These are phyloP conservation scores for Drosophila azteca DNA, from an alignment of 1,140 invertebrate species.

Conservation along the genomic window DNA sequence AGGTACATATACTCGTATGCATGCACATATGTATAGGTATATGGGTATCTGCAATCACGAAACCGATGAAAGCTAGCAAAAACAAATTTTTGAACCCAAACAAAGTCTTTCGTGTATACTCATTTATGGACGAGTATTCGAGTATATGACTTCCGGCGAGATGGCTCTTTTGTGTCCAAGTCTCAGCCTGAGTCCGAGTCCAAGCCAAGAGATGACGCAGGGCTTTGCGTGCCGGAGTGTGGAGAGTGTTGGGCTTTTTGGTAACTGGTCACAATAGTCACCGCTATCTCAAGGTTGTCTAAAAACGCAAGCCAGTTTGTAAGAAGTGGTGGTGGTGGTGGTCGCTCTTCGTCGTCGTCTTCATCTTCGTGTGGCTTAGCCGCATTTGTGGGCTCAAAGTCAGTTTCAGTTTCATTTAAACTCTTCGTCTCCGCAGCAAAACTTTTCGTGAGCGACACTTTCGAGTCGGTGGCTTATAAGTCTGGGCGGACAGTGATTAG, in stretches of 20 bases:
- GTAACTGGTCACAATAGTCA: slow-evolving; percentile 46
- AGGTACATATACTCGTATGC: too few species aligned
- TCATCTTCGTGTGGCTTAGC: slow-evolving; percentile 41
- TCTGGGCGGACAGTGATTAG: slow-evolving; percentile 70
- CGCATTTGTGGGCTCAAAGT: slow-evolving; percentile 29
- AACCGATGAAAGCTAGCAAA: slow-evolving; percentile 41
- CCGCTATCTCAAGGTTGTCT: slow-evolving; percentile 64
- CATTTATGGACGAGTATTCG: slow-evolving; percentile 12
- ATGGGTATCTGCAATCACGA: slow-evolving; percentile 10
- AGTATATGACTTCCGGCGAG: slow-evolving; percentile 64
- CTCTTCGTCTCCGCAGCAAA: slow-evolving; percentile 47
- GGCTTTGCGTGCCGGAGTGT: slow-evolving; percentile 29
- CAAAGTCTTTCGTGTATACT: slow-evolving; percentile 33
- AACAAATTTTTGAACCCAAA: slow-evolving; percentile 28
- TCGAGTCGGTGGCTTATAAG: slow-evolving; percentile 57
- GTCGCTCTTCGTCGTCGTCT: slow-evolving; percentile 26
- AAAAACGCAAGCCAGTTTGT: slow-evolving; percentile 48
- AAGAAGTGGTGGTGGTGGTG: slow-evolving; percentile 25
- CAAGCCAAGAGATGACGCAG: slow-evolving; percentile 51
- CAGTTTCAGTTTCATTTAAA: slow-evolving; percentile 68
- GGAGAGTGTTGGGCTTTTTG: slow-evolving; percentile 51
- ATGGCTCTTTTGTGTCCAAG: slow-evolving; percentile 8
- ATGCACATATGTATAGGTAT: slow-evolving; percentile 1
- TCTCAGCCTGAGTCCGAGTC: slow-evolving; percentile 1
- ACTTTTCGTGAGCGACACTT: slow-evolving; percentile 49